Base-by-base conservation (phyloP, 2,888 invertebrate genomes). In the Nephrocerus scutellatus region DNA sequence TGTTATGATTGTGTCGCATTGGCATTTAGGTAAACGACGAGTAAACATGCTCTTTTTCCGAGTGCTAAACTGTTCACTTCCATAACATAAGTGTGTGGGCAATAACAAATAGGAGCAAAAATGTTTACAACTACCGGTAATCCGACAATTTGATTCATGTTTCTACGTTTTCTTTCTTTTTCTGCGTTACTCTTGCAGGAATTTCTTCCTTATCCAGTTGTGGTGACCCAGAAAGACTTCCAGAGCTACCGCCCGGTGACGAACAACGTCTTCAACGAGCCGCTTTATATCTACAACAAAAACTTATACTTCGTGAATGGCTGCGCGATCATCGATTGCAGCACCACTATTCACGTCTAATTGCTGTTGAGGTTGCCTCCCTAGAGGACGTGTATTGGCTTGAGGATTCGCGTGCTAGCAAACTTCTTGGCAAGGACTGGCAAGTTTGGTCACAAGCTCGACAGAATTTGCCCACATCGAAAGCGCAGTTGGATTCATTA, bases 311-410 rank as follows among this genome's bases (percentile, higher is more conserved):
- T 53, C 79, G 87, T 18, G 86, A 88, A 73, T 90, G 89, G 89
- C 74, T 90, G 44, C 74, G 76, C 51, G 80, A 82, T 51, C 79
- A 83, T 64, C 76, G 76, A 26, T 72, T 85, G 46, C 83, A 83
- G 58, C 78, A 80, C 56, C 77, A 81, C 37, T 83, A 84, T 60
- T 78, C 80, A 58, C 79, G 80, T 57, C 68, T 88, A 53, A 72
- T 85, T 55, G 80, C 81, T 53, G 76, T 86, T 62, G 88, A 87
- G 68, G 86, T 89, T 30, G 77, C 83, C 34, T 83, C 85, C n/a
- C 65, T 90, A 50, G 89, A 89, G 66, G 89, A 90, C 70, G 88
- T 88, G 20, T 89, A 89, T 69, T 88, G 88, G 88, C 72, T 86
- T 61, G 88, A 89, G 64, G 89, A 89, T 66, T 78, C 79, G 40